Percentiles rank a stretch among this genome's conserved stretches.
These are phyloP conservation scores for Protodeltote pygarga DNA, from an alignment of 2,888 invertebrate genomes.

Conservation along the genomic window DNA sequence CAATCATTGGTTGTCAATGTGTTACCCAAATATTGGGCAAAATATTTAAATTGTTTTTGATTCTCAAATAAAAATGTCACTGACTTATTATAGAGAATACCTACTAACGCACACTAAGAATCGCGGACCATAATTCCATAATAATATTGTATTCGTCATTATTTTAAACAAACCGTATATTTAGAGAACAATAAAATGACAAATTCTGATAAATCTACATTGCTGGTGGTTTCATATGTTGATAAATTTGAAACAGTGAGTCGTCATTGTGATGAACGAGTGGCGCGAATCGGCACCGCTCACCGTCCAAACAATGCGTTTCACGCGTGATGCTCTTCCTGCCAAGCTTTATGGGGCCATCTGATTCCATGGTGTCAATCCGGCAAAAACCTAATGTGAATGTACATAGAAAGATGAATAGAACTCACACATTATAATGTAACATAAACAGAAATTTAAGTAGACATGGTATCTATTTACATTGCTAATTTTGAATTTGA, in stretches of 20 bases:
- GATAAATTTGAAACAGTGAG: conserved; percentile 41
- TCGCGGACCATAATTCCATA: too few relatives aligned
- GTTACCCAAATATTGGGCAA: too few relatives aligned
- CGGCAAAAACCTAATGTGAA: conserved; percentile 22
- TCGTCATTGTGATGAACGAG: conserved; percentile 67
- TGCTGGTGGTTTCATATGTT: conserved; percentile 32
- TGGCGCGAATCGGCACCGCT: conserved; percentile 68
- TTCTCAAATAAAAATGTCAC: too few relatives aligned
- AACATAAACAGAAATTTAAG: too few relatives aligned
- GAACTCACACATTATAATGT: too few relatives aligned
- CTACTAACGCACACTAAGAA: too few relatives aligned
- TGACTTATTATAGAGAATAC: too few relatives aligned
- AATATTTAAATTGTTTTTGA: too few relatives aligned
- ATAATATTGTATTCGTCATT: too few relatives aligned
- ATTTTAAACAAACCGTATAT: background rate
- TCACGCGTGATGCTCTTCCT: conserved; percentile 77
- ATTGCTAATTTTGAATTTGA: too few relatives aligned
- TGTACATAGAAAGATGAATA: conserved; percentile 15
- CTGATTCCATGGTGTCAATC: conserved; percentile 66
- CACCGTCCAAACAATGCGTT: conserved; percentile 66
- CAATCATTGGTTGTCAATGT: too few relatives aligned
- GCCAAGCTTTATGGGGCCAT: conserved; percentile 69
- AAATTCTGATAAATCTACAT: conserved; percentile 23
- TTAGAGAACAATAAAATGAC: conserved; percentile 10
- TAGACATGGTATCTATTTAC: too few relatives aligned